These are phyloP conservation scores for Pimephales promelas DNA, from an alignment of 2,113 vertebrate species.

Conservation along the genomic window DNA sequence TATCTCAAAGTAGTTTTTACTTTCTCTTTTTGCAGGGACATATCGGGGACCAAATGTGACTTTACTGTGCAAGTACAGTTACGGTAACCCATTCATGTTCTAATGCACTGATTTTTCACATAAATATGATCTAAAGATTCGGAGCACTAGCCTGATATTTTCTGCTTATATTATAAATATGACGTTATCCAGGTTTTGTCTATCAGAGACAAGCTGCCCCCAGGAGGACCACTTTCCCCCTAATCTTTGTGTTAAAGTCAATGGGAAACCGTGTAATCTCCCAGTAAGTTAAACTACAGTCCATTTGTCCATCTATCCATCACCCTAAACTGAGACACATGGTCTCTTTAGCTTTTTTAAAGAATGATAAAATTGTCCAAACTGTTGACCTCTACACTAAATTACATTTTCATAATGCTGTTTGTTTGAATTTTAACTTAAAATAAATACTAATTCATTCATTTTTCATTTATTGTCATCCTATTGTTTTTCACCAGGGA, in stretches of 20 bases:
- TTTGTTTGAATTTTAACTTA: not conserved
- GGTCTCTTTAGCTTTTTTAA: not conserved
- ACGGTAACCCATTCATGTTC: constrained; percentile 73
- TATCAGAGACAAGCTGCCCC: constrained; percentile 99
- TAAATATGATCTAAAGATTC: not conserved
- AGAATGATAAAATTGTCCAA: not conserved
- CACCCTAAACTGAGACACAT: not conserved
- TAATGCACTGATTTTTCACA: not conserved
- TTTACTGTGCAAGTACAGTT: constrained; percentile 99
- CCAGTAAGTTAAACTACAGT: constrained; percentile 75
- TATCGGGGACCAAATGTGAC: constrained; percentile 99
- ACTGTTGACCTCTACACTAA: not conserved
- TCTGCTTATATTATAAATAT: not conserved
- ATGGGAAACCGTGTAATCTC: constrained; percentile 97
- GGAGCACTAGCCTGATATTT: not conserved
- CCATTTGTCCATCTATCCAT: not conserved
- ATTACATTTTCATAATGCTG: not conserved
- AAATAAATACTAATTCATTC: too few species aligned
- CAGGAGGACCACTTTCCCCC: constrained; percentile 99
- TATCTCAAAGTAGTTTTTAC: constrained; percentile 13
- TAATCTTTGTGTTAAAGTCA: constrained; percentile 98
- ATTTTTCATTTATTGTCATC: not conserved
- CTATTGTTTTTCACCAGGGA: constrained; percentile 74
- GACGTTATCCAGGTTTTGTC: constrained; percentile 87
- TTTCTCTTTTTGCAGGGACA: constrained; percentile 84